Evolutionary conservation across 35 echinoderm and acorn worm genomes (phyloP).

Genomic region (Diadema setosum): DNA sequence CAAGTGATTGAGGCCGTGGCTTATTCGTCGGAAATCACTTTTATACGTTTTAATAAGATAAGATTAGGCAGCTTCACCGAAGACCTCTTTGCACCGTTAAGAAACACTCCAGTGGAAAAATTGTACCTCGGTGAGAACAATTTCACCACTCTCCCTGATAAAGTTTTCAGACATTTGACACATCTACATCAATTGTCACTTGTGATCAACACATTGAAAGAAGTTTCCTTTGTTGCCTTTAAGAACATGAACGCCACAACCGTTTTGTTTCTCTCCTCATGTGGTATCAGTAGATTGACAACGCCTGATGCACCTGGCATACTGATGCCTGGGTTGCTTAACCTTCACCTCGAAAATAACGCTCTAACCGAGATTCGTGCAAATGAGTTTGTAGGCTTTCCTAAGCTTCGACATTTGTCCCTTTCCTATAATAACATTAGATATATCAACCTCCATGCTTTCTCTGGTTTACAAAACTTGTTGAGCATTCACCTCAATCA

Average conservation of each 20-base stretch:
- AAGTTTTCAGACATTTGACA: background rate
- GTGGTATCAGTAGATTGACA: no score
- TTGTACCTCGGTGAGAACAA: background rate
- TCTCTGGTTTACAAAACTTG: background rate
- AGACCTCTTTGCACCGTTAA: background rate
- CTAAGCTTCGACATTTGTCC: background rate
- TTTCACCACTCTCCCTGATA: background rate
- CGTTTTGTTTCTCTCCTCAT: background rate
- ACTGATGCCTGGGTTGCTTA: background rate
- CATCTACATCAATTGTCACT: background rate
- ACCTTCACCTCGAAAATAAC: background rate
- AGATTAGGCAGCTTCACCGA: background rate
- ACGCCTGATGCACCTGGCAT: background rate
- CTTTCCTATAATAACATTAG: background rate
- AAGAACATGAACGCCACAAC: background rate
- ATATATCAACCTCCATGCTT: background rate
- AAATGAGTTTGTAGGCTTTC: background rate
- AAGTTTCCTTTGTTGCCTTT: background rate
- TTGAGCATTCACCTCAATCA: background rate
- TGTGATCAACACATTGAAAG: background rate
- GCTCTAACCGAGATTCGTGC: background rate
- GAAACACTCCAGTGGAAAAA: background rate
- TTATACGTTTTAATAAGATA: background rate
- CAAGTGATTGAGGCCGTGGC: background rate
- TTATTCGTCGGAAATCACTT: background rate